A percentile compares a stretch with the other conserved stretches of the same genome.
Conservation (phyloP, 2,797 vertebrate species). For the Buceros bicornis region DNA sequence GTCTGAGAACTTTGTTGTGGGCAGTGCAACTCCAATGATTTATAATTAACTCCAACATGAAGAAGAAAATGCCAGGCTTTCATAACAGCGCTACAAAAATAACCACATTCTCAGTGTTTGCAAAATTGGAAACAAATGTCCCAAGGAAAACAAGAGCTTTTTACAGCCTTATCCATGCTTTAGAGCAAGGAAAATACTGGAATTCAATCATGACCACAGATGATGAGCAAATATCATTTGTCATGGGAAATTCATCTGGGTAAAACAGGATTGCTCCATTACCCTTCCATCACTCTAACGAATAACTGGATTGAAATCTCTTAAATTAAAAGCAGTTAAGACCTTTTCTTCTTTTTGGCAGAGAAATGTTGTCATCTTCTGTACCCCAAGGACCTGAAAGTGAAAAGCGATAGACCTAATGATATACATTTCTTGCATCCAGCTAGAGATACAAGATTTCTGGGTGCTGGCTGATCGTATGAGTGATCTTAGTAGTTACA, state of each 20-base stretch:
- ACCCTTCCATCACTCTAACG: conserved; percentile 77
- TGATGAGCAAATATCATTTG: conserved; percentile 88
- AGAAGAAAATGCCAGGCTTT: conserved; percentile 92
- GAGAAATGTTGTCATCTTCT: conserved; percentile 56
- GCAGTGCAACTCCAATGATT: conserved; percentile 81
- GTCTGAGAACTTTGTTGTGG: conserved; percentile 87
- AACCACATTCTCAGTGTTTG: conserved; percentile 84
- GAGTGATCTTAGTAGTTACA: neutral
- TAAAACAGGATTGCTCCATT: conserved; percentile 84
- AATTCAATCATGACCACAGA: conserved; percentile 84
- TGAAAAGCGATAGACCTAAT: conserved; percentile 48
- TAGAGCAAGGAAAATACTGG: conserved; percentile 82
- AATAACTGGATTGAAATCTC: conserved; percentile 71
- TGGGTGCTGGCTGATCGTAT: neutral
- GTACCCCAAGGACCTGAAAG: conserved; percentile 52
- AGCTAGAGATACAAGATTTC: neutral
- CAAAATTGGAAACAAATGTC: conserved; percentile 94
- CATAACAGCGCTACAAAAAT: conserved; percentile 88
- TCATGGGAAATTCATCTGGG: conserved; percentile 91
- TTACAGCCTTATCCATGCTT: conserved; percentile 75
- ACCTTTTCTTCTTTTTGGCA: conserved; percentile 49
- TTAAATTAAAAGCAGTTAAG: conserved; percentile 78
- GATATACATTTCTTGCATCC: neutral
- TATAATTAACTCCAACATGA: conserved; percentile 90
- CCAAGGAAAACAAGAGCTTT: conserved; percentile 83